Percentiles rank a stretch among this genome's conserved stretches.
Evolutionary conservation across 1,140 invertebrate genomes (phyloP).

Genomic region (Sycophaga agraensis): DNA sequence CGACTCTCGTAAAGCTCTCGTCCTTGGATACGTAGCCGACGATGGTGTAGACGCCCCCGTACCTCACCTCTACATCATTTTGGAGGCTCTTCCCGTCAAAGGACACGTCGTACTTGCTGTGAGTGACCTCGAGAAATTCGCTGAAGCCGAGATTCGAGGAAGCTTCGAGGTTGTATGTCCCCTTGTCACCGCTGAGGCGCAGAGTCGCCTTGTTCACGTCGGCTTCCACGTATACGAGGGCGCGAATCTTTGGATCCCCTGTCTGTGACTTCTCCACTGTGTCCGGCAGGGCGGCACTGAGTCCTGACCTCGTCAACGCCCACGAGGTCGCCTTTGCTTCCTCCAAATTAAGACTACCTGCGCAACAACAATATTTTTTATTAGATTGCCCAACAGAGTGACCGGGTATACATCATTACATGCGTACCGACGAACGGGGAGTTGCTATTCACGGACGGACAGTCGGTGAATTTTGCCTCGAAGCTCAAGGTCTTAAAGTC

Average conservation of each 20-base stretch:
- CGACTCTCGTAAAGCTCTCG: constrained; percentile 34
- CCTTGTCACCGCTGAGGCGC: not conserved
- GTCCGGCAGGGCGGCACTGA: constrained; percentile 18
- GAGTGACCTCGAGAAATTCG: constrained; percentile 46
- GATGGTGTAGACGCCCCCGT: constrained; percentile 65
- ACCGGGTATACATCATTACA: too few relatives aligned
- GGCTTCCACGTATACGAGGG: constrained; percentile 27
- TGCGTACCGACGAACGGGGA: not conserved
- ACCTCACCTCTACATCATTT: constrained; percentile 46
- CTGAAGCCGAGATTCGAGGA: constrained; percentile 33
- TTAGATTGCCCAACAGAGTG: too few relatives aligned
- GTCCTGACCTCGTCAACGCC: not conserved
- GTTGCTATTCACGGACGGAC: too few relatives aligned
- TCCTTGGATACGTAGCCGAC: constrained; percentile 47
- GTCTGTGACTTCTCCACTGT: constrained; percentile 34
- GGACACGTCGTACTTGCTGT: constrained; percentile 48
- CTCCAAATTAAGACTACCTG: not conserved
- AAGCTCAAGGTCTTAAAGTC: not conserved
- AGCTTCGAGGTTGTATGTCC: not conserved
- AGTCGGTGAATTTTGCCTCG: not conserved
- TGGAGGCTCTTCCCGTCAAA: constrained; percentile 41
- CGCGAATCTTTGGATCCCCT: constrained; percentile 40
- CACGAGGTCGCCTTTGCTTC: constrained; percentile 39
- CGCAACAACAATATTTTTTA: too few relatives aligned
- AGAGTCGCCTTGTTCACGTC: not conserved